Evolutionary conservation across 2,113 vertebrate genomes (phyloP), one percentile per base, ranked within the genome.

Genomic region (Halichoerus grypus): DNA sequence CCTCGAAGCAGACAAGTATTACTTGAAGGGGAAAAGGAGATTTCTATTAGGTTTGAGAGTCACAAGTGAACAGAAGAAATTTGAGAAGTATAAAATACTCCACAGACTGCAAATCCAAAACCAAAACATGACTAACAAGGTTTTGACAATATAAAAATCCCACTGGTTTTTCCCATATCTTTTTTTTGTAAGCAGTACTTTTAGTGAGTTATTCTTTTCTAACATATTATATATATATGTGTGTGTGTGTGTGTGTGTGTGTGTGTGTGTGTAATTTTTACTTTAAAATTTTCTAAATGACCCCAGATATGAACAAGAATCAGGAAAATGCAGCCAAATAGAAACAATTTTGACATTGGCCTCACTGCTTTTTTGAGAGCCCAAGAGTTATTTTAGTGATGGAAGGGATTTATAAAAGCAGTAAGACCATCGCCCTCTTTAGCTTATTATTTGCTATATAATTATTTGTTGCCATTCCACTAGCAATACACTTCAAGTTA

Each of bases 11-110:
- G 97, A 97, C 97, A 98, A 98, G 97, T 97, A 97, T 97, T 98
- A 98, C 97, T 97, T 98, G 97, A 97, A 98, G 93, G 96, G 93
- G 79, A 95, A 98, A 98, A 98, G 91, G 97, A 97, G 94, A 97
- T 98, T 98, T 98, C 97, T 98, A 97, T 97, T 98, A 98, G 94
- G 95, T 95, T 98, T 97, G 95, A 98, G 91, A 98, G 97, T 97
- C 96, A 97, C 95, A 97, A 98, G 96, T 97, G 97, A 98, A 77
- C 88, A 97, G 97, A 97, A 97, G 96, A 98, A 98, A 98, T 97
- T 80, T 97, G 97, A 98, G 94, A 97, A 97, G 96, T 94, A 94
- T 97, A 95, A 98, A 98, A 97, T 98, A 98, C 97, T 97, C 95
- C 74, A 97, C 21, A 94, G 95, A 96, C 97, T 94, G 53, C 55